Evolutionary conservation across 2,888 invertebrate genomes (phyloP), one percentile per base, ranked within the genome.

Genomic region (Notodonta ziczac): DNA sequence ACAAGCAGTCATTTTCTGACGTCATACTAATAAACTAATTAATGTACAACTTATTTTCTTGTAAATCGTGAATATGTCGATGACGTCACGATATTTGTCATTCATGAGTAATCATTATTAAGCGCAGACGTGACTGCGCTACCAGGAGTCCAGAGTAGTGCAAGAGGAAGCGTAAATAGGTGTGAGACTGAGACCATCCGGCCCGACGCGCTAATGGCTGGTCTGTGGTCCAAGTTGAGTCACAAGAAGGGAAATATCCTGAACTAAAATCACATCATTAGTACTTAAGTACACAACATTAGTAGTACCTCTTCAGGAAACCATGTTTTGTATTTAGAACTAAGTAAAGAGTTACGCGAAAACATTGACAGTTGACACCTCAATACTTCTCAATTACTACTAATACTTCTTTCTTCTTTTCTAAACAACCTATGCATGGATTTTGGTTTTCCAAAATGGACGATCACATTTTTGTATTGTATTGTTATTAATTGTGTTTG

Each of bases 181-280:
- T 92, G 92, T 92, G 90, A 92, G 92, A 92, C 88, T 87, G 85
- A 84, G 90, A 85, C 88, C 90, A 91, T 92, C 92, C 92, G 90
- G 93, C 87, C 83, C 84, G 87, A 81, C 86, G 76, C 76, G 74
- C 85, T 92, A 93, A 91, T 92, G 87, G 83, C 72, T 75, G 59
- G 65, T 32, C 70, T 62, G 57, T 74, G 81, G 85, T 67, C 61
- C 74, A 81, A 87, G 79, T 59, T 48, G 73, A 48, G 42, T n/a
- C 13, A 46, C 13, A 46, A 46, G n/a, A n/a, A 46, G 46, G n/a
- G 46, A 46, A 46, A 46, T 46, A 46, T n/a, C 46, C n/a, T n/a
- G n/a, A n/a, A n/a, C 46, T 46, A n/a, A 5, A 46, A 42, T 7
- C 7, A 35, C 5, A 42, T 42, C 12, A 42, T 10, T 9, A 42